Evolutionary conservation across 2,113 vertebrate species (phyloP).

Genomic region (Microtus ochrogaster): DNA sequence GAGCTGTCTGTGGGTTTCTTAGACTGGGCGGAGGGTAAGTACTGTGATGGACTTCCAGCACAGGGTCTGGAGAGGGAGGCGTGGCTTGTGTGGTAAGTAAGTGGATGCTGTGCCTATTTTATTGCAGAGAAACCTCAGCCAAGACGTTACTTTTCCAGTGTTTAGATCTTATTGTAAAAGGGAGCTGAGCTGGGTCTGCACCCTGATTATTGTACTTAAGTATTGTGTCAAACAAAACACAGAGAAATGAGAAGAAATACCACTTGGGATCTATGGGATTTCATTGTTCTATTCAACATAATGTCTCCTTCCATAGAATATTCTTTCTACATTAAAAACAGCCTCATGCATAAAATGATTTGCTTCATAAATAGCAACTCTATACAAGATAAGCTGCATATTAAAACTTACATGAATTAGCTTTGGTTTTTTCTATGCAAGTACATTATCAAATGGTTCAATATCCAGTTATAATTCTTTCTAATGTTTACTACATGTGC

Average conservation of each 20-base stretch:
- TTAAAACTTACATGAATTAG: conserved; percentile 35
- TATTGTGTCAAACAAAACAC: conserved; percentile 29
- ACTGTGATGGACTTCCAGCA: neutral
- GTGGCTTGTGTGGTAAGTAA: neutral
- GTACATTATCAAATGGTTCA: neutral
- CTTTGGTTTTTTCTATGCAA: conserved; percentile 13
- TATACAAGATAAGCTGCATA: neutral
- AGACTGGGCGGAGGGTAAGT: neutral
- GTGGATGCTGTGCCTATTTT: neutral
- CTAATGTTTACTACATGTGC: neutral
- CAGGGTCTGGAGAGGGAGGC: neutral
- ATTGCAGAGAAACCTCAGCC: neutral
- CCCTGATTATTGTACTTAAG: conserved; percentile 17
- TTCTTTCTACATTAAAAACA: conserved; percentile 50
- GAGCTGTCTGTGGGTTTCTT: neutral
- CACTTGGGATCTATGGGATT: conserved; percentile 8
- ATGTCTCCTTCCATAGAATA: conserved; percentile 6
- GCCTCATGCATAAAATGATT: neutral
- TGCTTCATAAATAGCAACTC: neutral
- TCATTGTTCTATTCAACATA: neutral
- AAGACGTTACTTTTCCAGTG: neutral
- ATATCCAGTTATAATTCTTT: conserved; percentile 18
- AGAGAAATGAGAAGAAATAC: conserved; percentile 33
- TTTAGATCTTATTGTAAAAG: neutral
- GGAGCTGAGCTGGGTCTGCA: neutral